Evolutionary conservation across 2,888 invertebrate genomes (phyloP).

Genomic region (Cremastinae sp.): DNA sequence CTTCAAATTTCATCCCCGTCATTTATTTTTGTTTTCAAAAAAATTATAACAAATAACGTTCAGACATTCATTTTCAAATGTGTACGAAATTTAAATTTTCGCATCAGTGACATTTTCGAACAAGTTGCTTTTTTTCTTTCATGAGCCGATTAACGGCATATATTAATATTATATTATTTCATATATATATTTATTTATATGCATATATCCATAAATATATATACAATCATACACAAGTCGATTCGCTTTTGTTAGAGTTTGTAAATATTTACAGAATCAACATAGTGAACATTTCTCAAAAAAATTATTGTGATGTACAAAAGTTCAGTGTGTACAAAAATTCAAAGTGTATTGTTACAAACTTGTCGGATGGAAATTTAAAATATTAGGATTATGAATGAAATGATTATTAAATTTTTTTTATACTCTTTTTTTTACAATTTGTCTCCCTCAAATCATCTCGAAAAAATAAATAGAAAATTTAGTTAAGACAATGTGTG

Average conservation of each 20-base stretch:
- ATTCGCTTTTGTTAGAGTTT: conserved; percentile 13
- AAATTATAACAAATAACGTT: conserved; percentile 37
- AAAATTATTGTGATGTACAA: conserved; percentile 1
- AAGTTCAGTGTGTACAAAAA: conserved; percentile 20
- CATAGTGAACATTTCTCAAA: neutral
- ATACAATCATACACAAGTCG: conserved; percentile 26
- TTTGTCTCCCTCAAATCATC: no score
- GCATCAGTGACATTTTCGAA: neutral
- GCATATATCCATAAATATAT: conserved; percentile 13
- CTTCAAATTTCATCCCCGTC: conserved; percentile 5
- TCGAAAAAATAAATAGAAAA: no score
- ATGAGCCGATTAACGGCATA: neutral
- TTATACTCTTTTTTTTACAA: neutral
- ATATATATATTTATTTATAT: neutral
- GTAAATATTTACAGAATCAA: conserved; percentile 27
- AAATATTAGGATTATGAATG: neutral
- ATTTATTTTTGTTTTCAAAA: conserved; percentile 33
- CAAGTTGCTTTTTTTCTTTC: conserved; percentile 1
- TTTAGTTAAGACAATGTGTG: no score
- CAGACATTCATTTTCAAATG: conserved; percentile 20
- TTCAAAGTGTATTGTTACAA: neutral
- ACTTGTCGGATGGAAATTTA: neutral
- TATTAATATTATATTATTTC: no score
- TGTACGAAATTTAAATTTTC: conserved; percentile 24
- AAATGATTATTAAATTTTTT: neutral